These are phyloP conservation scores for Burhinus oedicnemus DNA, from an alignment of 2,113 vertebrate genomes.

Conservation along the genomic window DNA sequence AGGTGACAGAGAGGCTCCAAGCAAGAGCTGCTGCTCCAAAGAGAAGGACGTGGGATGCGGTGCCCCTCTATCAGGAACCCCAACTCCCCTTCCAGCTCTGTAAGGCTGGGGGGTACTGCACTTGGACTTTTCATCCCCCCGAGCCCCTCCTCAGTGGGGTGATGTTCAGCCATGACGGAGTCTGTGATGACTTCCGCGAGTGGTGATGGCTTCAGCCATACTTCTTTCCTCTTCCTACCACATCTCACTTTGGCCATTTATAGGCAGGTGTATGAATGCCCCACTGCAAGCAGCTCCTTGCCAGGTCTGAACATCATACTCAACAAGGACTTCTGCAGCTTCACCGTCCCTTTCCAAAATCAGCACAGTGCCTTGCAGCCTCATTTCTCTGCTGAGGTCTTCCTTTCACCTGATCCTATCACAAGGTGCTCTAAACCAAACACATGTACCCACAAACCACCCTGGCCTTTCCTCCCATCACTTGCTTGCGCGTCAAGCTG, in stretches of 20 bases:
- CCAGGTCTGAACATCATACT: not conserved
- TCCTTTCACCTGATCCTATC: not conserved
- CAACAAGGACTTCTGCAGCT: not conserved
- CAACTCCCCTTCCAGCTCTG: not conserved
- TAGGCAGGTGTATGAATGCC: not conserved
- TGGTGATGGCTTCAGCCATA: not conserved
- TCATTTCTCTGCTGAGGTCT: not conserved
- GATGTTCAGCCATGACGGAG: not conserved
- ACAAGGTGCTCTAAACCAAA: not conserved
- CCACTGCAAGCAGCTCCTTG: not conserved
- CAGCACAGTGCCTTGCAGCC: too few species aligned
- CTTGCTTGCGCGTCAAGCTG: not conserved
- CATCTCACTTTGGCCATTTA: not conserved
- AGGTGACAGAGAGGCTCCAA: rapidly evolving
- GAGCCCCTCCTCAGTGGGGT: rapidly evolving
- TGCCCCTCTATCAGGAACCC: not conserved
- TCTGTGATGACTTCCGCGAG: not conserved
- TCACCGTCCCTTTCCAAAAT: not conserved
- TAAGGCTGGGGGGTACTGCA: not conserved
- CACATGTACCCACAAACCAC: rapidly evolving
- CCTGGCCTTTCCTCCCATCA: not conserved
- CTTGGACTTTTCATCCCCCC: not conserved
- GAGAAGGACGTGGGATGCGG: rapidly evolving
- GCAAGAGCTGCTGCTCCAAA: rapidly evolving
- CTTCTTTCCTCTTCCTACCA: not conserved